phyloP scores from a whole-genome alignment of 2,113 vertebrate species.

The Peromyscus leucopus region DNA sequence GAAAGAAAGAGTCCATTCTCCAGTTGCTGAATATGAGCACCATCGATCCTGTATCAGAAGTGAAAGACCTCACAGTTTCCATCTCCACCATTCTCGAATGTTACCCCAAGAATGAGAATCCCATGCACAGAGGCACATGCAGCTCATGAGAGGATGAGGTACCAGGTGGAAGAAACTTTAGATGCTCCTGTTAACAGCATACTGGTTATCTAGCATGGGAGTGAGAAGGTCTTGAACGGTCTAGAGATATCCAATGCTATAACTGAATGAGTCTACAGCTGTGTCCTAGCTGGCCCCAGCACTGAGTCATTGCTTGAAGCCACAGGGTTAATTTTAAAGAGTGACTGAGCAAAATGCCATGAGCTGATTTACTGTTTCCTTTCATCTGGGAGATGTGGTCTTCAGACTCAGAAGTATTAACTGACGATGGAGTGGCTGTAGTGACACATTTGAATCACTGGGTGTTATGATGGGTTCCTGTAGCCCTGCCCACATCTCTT shows the following conservation, averaged over 20 bases:
- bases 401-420: neutral
- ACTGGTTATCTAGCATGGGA: too few relatives aligned
- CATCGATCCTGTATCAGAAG: neutral
- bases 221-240: neutral
- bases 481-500: neutral
- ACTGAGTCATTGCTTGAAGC: neutral
- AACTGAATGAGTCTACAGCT: too few relatives aligned
- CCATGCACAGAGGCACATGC: fast-evolving
- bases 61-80: neutral
- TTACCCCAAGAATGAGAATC: too few relatives aligned
- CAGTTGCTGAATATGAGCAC: neutral
- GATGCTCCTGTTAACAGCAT: neutral
- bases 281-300: too few relatives aligned
- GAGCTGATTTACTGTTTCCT: neutral
- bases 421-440: too few relatives aligned
- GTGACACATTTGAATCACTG: neutral
- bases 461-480: too few relatives aligned
- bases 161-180: fast-evolving
- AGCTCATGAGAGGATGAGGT: fast-evolving
- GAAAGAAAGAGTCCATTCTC: neutral
- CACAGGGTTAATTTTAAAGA: neutral
- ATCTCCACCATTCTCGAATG: neutral
- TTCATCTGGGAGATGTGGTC: neutral
- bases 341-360: neutral
- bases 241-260: too few relatives aligned